Evolutionary conservation across 2,888 invertebrate genomes (phyloP).

Genomic region (Lasioglossum lativentre): DNA sequence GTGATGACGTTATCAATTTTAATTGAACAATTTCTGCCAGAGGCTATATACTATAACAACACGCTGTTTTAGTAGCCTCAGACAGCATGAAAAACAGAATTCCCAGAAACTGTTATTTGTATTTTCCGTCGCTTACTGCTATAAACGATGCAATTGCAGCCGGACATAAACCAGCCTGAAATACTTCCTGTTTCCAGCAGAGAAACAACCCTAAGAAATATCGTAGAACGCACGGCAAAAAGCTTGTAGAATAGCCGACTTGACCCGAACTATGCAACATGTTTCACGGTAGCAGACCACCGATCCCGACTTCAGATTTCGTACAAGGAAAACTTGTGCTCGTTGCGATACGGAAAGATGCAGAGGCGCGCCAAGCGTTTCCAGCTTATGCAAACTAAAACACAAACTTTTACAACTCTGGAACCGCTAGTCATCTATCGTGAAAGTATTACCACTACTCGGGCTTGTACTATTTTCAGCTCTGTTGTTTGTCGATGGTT

Average conservation of each 20-base stretch:
- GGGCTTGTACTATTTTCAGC: neutral
- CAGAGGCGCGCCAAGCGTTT: neutral
- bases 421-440: conserved; percentile 1
- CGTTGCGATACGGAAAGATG: neutral
- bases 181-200: neutral
- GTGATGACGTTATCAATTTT: neutral
- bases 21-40: neutral
- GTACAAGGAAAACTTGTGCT: conserved; percentile 8
- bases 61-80: neutral
- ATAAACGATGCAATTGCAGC: neutral
- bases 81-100: neutral
- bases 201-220: conserved; percentile 15
- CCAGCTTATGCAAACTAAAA: conserved; percentile 5
- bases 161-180: neutral
- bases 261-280: conserved; percentile 7
- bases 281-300: conserved; percentile 8
- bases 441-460: neutral
- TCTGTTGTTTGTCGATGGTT: neutral
- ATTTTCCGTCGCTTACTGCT: neutral
- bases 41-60: neutral
- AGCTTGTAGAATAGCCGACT: neutral
- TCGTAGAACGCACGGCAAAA: neutral
- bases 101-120: neutral
- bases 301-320: conserved; percentile 11
- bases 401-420: conserved; percentile 6